Base-by-base conservation (phyloP, 2,888 invertebrate genomes). In the Stenchaetothrips biformis region DNA sequence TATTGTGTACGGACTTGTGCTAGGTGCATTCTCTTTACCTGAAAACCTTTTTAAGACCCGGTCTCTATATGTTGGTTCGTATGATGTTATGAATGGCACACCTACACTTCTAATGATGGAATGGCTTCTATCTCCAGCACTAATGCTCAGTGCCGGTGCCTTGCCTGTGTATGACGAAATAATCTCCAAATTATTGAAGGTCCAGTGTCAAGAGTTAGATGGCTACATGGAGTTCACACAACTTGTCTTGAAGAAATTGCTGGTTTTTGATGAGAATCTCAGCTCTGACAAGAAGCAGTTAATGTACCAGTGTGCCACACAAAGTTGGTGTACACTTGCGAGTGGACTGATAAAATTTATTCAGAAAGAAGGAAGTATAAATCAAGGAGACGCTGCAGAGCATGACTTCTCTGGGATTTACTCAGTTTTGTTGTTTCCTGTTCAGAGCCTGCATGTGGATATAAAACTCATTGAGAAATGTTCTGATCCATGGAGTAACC, bases 331-430 rank as follows among this genome's bases (percentile, higher is more conserved):
- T 21, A 74, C 25, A 9, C 2, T 74, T 74, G 67, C 25, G 1
- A 21, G 25, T 74, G 67, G 11, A 7, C 4, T 74, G 67, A 25
- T 74, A 21, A 25, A 21, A 21, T 74, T 25, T 25, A 21, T n/a
- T 21, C 67, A 21, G 2, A 74, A 74, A 21, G 21, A 74, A 21
- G 67, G 67, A 25, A 21, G 25, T 4, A 21, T 74, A 7, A 74
- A 74, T 21, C 67, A 74, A 74, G 67, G 67, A n/a, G 25, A 74
- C 25, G 67, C 67, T 9, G 67, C 67, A 74, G 67, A 74, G 25
- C 67, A n/a, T 21, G 67, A 74, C 2, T 74, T 74, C 25, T 11
- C 21, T 25, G 67, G 21, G 7, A 25, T 74, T 3, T 74, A 74
- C 25, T 1, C 67, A 25, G 21, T 74, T 7, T 25, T 74, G 2